phyloP scores from a whole-genome alignment of 2,113 vertebrate species.

The Bufo gargarizans region DNA sequence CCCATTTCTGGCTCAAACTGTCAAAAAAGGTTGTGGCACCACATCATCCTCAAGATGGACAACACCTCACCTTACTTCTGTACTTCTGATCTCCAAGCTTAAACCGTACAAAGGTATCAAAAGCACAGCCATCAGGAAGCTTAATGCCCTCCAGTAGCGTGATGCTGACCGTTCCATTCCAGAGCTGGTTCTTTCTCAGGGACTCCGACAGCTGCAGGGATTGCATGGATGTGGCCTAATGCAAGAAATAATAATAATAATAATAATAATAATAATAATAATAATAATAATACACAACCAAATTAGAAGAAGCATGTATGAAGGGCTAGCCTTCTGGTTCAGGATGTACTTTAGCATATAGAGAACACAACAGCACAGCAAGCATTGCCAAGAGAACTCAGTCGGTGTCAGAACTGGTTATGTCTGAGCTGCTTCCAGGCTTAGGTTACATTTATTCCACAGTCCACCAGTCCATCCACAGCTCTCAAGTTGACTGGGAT shows the following conservation, averaged over 20 bases:
- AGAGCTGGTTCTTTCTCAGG: slow-evolving; percentile 84
- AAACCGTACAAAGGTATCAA: slow-evolving; percentile 88
- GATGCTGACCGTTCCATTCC: slow-evolving; percentile 84
- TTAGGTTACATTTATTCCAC: neutral
- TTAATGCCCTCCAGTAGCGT: slow-evolving; percentile 89
- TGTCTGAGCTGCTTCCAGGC: neutral
- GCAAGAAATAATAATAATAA: neutral
- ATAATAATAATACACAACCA: neutral
- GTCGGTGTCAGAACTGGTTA: too few species aligned
- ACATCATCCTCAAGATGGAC: too few species aligned
- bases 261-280: neutral
- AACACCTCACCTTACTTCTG: slow-evolving; percentile 86
- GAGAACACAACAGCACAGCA: neutral
- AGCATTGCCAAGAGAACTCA: neutral
- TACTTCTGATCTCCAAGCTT: slow-evolving; percentile 91
- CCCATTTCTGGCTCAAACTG: too few species aligned
- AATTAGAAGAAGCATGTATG: neutral
- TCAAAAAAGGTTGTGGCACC: too few species aligned
- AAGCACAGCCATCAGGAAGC: slow-evolving; percentile 75
- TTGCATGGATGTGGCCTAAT: slow-evolving; percentile 70
- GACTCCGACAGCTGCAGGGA: slow-evolving; percentile 74
- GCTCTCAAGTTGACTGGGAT: neutral
- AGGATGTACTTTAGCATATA: neutral
- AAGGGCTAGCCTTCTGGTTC: neutral
- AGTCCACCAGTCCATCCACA: neutral